These are phyloP conservation scores for Pristionchus fissidentatus DNA, from an alignment of 2,888 invertebrate genomes.

Conservation along the genomic window DNA sequence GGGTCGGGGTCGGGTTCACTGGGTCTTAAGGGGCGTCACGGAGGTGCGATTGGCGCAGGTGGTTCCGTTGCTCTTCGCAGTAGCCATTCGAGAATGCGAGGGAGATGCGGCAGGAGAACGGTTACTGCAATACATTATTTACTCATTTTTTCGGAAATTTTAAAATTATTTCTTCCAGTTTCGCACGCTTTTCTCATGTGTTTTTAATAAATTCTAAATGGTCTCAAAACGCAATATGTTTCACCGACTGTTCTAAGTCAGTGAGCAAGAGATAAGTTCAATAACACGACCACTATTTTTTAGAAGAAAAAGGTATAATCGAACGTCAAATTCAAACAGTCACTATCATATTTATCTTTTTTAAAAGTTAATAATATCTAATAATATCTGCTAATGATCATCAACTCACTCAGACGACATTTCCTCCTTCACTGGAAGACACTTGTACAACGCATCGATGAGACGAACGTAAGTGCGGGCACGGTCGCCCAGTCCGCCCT, in stretches of 20 bases:
- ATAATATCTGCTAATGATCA: too few species aligned
- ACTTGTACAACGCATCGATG: constrained; percentile 59
- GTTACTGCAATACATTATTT: background rate
- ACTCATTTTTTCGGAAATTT: background rate
- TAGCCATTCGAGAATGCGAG: background rate
- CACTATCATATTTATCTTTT: too few species aligned
- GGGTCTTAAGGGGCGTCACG: background rate
- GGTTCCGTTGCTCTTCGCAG: background rate
- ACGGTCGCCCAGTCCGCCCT: constrained; percentile 66
- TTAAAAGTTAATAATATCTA: too few species aligned
- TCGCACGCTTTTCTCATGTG: too few species aligned
- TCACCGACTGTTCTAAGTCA: too few species aligned
- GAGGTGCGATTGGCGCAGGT: background rate
- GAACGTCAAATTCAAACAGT: too few species aligned
- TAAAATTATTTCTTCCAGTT: too few species aligned
- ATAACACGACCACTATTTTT: too few species aligned
- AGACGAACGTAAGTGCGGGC: constrained; percentile 67
- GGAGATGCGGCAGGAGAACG: background rate
- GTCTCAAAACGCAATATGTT: too few species aligned
- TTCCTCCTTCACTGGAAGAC: constrained; percentile 13
- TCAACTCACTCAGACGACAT: constrained; percentile 30
- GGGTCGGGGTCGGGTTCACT: background rate
- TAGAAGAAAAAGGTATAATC: too few species aligned
- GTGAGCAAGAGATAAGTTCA: too few species aligned
- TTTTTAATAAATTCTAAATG: too few species aligned